A percentile compares a stretch with the other conserved stretches of the same genome.
These are phyloP conservation scores for Plagodis pulveraria DNA, from an alignment of 2,888 invertebrate species.

Conservation along the genomic window DNA sequence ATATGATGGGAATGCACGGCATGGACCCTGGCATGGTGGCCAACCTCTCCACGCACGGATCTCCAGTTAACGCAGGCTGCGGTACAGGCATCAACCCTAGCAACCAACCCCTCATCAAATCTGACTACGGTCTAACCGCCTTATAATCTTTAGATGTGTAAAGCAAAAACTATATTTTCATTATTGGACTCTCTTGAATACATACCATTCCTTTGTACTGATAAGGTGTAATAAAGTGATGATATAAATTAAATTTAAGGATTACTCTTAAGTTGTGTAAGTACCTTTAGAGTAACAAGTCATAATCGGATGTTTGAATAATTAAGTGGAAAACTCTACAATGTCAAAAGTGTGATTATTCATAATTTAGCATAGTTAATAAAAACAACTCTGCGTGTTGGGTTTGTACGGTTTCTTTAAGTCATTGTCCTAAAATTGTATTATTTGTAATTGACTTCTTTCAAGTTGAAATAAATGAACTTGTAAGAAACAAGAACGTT, in stretches of 20 bases:
- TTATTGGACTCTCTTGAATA: slow-evolving; percentile 68
- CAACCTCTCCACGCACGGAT: slow-evolving; percentile 80
- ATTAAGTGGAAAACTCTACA: slow-evolving; percentile 80
- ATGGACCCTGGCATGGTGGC: slow-evolving; percentile 81
- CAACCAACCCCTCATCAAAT: slow-evolving; percentile 89
- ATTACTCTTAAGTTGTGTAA: slow-evolving; percentile 71
- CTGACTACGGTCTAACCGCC: slow-evolving; percentile 95
- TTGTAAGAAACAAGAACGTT: slow-evolving; percentile 25
- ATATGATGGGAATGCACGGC: slow-evolving; percentile 79
- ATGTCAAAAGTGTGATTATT: slow-evolving; percentile 85
- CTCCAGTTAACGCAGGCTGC: slow-evolving; percentile 80
- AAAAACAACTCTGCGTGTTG: slow-evolving; percentile 68
- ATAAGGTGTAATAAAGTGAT: slow-evolving; percentile 80
- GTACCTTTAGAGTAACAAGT: slow-evolving; percentile 74
- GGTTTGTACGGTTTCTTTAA: slow-evolving; percentile 71
- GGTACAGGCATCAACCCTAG: slow-evolving; percentile 71
- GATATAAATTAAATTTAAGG: slow-evolving; percentile 65
- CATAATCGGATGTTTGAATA: slow-evolving; percentile 80
- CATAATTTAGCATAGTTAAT: slow-evolving; percentile 72
- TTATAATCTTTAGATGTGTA: slow-evolving; percentile 81
- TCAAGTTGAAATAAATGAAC: background rate
- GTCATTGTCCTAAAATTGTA: slow-evolving; percentile 69
- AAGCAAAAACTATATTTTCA: slow-evolving; percentile 77
- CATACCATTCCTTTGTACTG: slow-evolving; percentile 81
- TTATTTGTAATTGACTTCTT: slow-evolving; percentile 8